A percentile compares a stretch with the other conserved stretches of the same genome.
phyloP scores from a whole-genome alignment of 2,888 invertebrate genomes.

The Zaprionus lineosus region DNA sequence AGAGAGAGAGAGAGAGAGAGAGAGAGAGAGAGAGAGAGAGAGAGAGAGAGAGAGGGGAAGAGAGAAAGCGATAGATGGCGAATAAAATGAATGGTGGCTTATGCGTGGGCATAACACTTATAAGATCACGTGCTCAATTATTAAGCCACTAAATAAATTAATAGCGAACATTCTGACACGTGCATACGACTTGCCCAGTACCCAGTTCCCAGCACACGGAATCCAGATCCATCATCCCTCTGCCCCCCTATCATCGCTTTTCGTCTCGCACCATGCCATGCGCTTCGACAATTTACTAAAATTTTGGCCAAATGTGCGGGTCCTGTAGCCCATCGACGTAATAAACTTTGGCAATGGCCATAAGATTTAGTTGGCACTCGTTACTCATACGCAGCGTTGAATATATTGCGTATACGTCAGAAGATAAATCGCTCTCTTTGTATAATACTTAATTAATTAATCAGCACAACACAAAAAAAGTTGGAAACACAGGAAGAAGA shows the following conservation, averaged over 20 bases:
- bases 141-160: constrained; percentile 78
- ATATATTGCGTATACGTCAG: constrained; percentile 40
- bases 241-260: too few species aligned
- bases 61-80: constrained; percentile 3
- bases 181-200: constrained; percentile 38
- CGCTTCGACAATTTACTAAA: constrained; percentile 28
- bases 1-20: background rate
- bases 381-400: constrained; percentile 70
- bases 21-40: background rate
- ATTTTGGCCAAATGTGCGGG: constrained; percentile 1
- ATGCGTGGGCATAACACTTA: constrained; percentile 62
- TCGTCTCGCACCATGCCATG: too few species aligned
- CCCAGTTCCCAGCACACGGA: background rate
- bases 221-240: too few species aligned
- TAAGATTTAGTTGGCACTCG: constrained; percentile 47
- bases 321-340: constrained; percentile 17
- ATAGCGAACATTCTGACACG: constrained; percentile 63
- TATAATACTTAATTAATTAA: constrained; percentile 63
- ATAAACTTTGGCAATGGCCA: constrained; percentile 32
- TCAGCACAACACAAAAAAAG: constrained; percentile 28
- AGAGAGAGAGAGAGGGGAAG: background rate
- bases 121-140: constrained; percentile 76
- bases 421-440: constrained; percentile 58
- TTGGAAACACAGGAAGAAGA: background rate
- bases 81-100: constrained; percentile 20